Evolutionary conservation across 2,888 invertebrate species (phyloP).

Genomic region (Griposia aprilina): DNA sequence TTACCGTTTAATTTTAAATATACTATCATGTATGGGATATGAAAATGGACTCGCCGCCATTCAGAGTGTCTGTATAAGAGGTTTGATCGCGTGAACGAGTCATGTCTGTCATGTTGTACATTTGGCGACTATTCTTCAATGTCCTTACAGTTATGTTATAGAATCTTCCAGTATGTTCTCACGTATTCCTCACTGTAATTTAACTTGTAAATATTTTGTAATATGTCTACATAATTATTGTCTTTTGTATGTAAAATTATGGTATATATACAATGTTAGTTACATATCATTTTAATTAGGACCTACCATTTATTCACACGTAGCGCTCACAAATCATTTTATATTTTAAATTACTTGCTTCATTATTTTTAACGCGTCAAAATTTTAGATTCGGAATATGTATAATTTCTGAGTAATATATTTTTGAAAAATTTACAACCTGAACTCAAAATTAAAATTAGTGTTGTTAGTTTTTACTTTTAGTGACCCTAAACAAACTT

Average conservation of each 20-base stretch:
- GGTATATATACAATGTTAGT: constrained; percentile 72
- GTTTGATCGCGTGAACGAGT: constrained; percentile 18
- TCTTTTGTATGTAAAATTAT: constrained; percentile 64
- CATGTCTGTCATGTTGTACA: constrained; percentile 23
- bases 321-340: constrained; percentile 50
- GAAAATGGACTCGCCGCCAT: constrained; percentile 35
- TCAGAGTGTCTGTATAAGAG: constrained; percentile 28
- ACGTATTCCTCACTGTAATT: constrained; percentile 58
- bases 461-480: constrained; percentile 62
- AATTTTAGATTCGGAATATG: constrained; percentile 62
- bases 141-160: constrained; percentile 49
- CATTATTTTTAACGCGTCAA: constrained; percentile 44
- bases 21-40: constrained; percentile 36
- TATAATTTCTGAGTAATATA: constrained; percentile 77
- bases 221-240: constrained; percentile 59
- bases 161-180: constrained; percentile 61
- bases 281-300: constrained; percentile 86
- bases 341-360: constrained; percentile 39
- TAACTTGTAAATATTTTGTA: constrained; percentile 69
- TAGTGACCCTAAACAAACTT: constrained; percentile 53
- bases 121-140: constrained; percentile 43
- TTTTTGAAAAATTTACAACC: constrained; percentile 85
- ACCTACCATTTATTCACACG: constrained; percentile 65
- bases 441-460: constrained; percentile 70
- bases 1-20: constrained; percentile 44